Base-by-base conservation (phyloP, 2,888 invertebrate species). In the Endotricha flammealis region DNA sequence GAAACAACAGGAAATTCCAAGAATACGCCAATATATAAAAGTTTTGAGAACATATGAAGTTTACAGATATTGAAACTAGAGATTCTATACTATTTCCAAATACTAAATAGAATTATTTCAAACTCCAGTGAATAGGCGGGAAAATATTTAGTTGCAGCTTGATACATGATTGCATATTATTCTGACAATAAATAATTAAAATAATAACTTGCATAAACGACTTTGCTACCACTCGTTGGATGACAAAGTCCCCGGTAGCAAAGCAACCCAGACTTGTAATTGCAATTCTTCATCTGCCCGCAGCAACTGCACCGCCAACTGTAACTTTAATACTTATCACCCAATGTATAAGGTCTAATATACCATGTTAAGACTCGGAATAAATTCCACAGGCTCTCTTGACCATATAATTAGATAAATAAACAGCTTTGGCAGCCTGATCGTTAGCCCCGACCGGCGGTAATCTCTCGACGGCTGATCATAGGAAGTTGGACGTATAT, bases 331-430 rank as follows among this genome's bases (percentile, higher is more conserved):
- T 20, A 20, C 17, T 6, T 34, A 28, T 17, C 4, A 2, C 20
- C 2, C 1, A 7, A 10, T 3, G 2, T 12, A 7, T 28, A 34
- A 12, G 22, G 34, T n/a, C 12, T 6, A 16, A 20, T 28, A 25
- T 25, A 6, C 12, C n/a, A 13, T 14, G 3, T 16, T 25, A 6
- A 5, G 8, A n/a, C 10, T 10, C 20, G 12, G 11, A 5, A 20
- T 6, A 6, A 28, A 34, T 34, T 34, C 20, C 7, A 22, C 9
- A n/a, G 14, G 8, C 46, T 51, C 48, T 42, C 40, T 35, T 42
- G 39, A 48, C 41, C 40, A 46, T 58, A 41, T 53, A 61, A 61
- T 61, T 61, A 58, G 49, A 50, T 56, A 52, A 54, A 57, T 56
- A 61, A 53, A 61, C 53, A 53, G 51, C 44, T 41, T 39, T 29